phyloP scores from a whole-genome alignment of 2,888 invertebrate species.

The Ormyrus nitidulus region DNA sequence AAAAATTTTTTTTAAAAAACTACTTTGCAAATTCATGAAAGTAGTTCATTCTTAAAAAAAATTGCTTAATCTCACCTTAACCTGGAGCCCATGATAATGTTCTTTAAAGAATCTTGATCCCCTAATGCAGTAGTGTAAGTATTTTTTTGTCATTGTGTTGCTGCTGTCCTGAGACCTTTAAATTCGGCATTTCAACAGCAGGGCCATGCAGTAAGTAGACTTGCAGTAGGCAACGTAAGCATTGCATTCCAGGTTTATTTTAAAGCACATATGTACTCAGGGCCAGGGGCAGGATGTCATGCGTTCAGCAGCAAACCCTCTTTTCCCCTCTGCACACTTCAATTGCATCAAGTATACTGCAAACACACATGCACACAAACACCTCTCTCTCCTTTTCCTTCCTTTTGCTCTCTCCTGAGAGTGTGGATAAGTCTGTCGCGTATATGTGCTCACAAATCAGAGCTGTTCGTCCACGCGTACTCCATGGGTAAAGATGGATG shows the following conservation, averaged over 20 bases:
- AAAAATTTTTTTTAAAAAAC: neutral
- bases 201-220: conserved; percentile 1
- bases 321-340: conserved; percentile 8
- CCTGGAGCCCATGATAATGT: conserved; percentile 53
- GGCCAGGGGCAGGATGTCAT: conserved; percentile 18
- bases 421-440: neutral
- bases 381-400: conserved; percentile 8
- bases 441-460: conserved; percentile 22
- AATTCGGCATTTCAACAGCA: conserved; percentile 25
- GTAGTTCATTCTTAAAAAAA: neutral
- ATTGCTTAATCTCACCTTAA: conserved; percentile 41
- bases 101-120: conserved; percentile 4
- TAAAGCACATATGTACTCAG: conserved; percentile 33
- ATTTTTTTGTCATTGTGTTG: conserved; percentile 36
- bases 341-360: conserved; percentile 8
- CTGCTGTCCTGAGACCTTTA: neutral
- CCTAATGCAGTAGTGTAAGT: conserved; percentile 21
- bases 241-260: conserved; percentile 46
- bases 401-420: conserved; percentile 13
- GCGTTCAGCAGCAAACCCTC: neutral
- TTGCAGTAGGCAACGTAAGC: neutral
- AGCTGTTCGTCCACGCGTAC: neutral
- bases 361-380: neutral
- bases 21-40: neutral
- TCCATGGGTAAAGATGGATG: neutral